Percentiles rank a stretch among this genome's conserved stretches.
Evolutionary conservation across 1,140 invertebrate genomes (phyloP).

Genomic region (Drosophila prosaltans): DNA sequence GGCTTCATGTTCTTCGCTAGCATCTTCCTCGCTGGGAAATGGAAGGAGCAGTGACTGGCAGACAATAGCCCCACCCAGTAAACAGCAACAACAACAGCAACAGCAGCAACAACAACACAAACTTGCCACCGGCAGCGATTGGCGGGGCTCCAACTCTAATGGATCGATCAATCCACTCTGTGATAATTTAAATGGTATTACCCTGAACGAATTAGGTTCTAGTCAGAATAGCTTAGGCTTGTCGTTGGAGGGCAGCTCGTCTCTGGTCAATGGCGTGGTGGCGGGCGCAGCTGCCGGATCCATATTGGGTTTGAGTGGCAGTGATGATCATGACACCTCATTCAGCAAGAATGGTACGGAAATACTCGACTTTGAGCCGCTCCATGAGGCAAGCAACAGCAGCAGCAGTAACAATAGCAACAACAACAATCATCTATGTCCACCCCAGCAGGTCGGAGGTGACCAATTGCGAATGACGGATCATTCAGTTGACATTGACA

Average conservation of each 20-base stretch:
- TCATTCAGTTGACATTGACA: background rate
- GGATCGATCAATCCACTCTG: conserved; percentile 81
- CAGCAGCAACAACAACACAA: conserved; percentile 31
- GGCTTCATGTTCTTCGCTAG: conserved; percentile 63
- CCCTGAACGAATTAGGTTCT: conserved; percentile 82
- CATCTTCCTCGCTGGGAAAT: conserved; percentile 53
- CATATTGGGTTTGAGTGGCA: conserved; percentile 58
- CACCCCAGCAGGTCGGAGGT: conserved; percentile 38
- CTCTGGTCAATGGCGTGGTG: conserved; percentile 77
- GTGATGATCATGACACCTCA: conserved; percentile 83
- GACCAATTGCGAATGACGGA: background rate
- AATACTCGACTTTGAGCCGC: conserved; percentile 83
- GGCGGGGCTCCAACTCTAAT: conserved; percentile 59
- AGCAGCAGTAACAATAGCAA: conserved; percentile 39
- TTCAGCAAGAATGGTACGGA: conserved; percentile 86
- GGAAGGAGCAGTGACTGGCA: conserved; percentile 76
- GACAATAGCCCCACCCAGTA: conserved; percentile 78
- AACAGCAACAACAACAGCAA: conserved; percentile 55
- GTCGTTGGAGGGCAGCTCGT: conserved; percentile 68
- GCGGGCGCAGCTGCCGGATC: conserved; percentile 67
- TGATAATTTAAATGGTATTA: conserved; percentile 83
- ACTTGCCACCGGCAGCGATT: conserved; percentile 46
- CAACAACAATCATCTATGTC: conserved; percentile 31
- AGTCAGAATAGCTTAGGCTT: conserved; percentile 83
- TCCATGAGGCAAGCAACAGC: conserved; percentile 35